A percentile compares a stretch with the other conserved stretches of the same genome.
These are phyloP conservation scores for Orycteropus afer DNA, from an alignment of 2,113 vertebrate species.

Conservation along the genomic window DNA sequence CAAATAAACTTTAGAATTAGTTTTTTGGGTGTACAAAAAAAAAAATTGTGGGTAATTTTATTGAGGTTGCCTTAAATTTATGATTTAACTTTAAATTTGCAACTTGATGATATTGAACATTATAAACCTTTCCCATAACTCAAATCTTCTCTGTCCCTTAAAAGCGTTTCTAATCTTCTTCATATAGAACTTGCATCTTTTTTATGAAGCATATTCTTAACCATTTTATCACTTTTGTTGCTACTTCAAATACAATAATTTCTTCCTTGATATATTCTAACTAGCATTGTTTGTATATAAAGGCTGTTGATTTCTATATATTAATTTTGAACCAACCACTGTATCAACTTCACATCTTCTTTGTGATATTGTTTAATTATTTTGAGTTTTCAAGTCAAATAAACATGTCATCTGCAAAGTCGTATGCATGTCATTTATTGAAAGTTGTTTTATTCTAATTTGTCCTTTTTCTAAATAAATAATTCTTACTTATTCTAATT, in stretches of 20 bases:
- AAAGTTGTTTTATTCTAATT: not conserved
- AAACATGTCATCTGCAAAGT: not conserved
- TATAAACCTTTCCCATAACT: not conserved
- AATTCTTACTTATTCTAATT: too few relatives aligned
- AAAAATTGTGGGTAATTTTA: not conserved
- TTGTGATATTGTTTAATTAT: not conserved
- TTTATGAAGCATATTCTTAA: not conserved
- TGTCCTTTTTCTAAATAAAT: not conserved
- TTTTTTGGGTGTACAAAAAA: not conserved
- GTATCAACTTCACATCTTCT: not conserved
- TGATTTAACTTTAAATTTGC: not conserved
- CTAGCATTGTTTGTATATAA: not conserved
- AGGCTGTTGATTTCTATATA: not conserved
- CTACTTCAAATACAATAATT: not conserved
- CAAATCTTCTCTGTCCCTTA: not conserved
- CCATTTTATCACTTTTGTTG: not conserved
- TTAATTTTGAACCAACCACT: not conserved
- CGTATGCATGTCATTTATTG: not conserved
- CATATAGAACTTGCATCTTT: not conserved
- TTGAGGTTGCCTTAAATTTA: not conserved
- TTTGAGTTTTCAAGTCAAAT: not conserved
- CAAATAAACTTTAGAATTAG: not conserved
- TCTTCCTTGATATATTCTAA: not conserved
- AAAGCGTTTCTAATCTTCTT: not conserved
- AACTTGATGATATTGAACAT: not conserved